A percentile compares a stretch with the other conserved stretches of the same genome.
Evolutionary conservation across 64 coral and sea anemone species (phyloP).

Genomic region (Orbicella faveolata): DNA sequence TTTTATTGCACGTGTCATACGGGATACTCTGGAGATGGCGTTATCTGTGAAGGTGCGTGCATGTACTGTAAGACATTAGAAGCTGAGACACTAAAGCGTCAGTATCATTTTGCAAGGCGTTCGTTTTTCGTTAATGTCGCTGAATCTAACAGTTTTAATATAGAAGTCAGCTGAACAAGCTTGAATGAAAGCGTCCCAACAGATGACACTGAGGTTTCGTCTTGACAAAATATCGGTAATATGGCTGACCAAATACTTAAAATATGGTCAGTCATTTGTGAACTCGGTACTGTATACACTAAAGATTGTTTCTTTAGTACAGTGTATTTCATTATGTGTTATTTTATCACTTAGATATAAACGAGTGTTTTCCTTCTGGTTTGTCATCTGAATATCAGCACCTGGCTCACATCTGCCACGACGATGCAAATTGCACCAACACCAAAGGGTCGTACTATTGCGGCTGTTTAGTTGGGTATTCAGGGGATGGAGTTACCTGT

Average conservation of each 20-base stretch:
- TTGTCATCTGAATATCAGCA: constrained; percentile 49
- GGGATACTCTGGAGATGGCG: constrained; percentile 88
- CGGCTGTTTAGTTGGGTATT: constrained; percentile 70
- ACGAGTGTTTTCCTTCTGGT: constrained; percentile 60
- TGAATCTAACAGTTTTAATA: too few relatives aligned
- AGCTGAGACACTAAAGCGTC: too few relatives aligned
- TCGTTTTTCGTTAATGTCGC: too few relatives aligned
- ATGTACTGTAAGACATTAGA: background rate
- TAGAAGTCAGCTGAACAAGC: too few relatives aligned
- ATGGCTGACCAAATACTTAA: too few relatives aligned
- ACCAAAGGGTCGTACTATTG: constrained; percentile 86
- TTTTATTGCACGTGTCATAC: constrained; percentile 77
- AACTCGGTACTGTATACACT: too few relatives aligned
- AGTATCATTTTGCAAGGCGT: too few relatives aligned
- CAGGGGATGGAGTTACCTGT: constrained; percentile 74
- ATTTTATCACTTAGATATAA: constrained; percentile 36
- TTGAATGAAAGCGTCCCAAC: too few relatives aligned
- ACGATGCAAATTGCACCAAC: constrained; percentile 81
- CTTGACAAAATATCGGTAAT: too few relatives aligned
- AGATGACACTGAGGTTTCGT: background rate
- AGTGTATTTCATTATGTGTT: background rate
- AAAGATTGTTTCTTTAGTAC: background rate
- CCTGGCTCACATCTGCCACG: constrained; percentile 71
- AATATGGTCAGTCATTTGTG: background rate
- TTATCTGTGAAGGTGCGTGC: constrained; percentile 13